phyloP scores from a whole-genome alignment of 2,113 vertebrate species.

The Gobiocypris rarus region DNA sequence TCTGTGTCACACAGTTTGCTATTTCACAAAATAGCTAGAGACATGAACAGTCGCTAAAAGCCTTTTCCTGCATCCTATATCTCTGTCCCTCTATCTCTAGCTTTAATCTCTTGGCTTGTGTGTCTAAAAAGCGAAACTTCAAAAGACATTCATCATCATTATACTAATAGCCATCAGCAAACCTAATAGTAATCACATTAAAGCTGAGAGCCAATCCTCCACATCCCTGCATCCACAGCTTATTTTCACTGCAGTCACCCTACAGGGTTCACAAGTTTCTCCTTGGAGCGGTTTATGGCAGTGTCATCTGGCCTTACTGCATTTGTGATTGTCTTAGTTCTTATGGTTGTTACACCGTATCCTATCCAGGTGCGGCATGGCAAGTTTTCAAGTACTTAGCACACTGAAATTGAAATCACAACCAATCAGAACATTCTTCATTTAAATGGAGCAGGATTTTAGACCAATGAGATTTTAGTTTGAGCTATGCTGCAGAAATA shows the following conservation, averaged over 20 bases:
- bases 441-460: background rate
- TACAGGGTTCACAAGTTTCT: background rate
- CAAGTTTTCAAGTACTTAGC: background rate
- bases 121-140: background rate
- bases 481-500: background rate
- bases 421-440: background rate
- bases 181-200: constrained; percentile 6
- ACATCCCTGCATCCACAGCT: background rate
- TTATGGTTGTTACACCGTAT: background rate
- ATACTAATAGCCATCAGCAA: constrained; percentile 17
- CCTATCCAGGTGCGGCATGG: background rate
- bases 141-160: constrained; percentile 24
- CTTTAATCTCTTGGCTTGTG: constrained; percentile 10
- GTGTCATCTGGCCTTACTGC: background rate
- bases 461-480: background rate
- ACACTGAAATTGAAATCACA: background rate
- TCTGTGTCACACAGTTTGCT: background rate
- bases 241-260: constrained; percentile 21
- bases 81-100: background rate
- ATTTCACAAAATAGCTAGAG: background rate
- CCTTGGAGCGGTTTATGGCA: background rate
- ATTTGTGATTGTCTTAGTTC: background rate
- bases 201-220: constrained; percentile 3
- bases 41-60: background rate
- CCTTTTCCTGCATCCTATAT: background rate